Base-by-base conservation (phyloP, 2,888 invertebrate genomes). In the Meiosimyza decipiens region DNA sequence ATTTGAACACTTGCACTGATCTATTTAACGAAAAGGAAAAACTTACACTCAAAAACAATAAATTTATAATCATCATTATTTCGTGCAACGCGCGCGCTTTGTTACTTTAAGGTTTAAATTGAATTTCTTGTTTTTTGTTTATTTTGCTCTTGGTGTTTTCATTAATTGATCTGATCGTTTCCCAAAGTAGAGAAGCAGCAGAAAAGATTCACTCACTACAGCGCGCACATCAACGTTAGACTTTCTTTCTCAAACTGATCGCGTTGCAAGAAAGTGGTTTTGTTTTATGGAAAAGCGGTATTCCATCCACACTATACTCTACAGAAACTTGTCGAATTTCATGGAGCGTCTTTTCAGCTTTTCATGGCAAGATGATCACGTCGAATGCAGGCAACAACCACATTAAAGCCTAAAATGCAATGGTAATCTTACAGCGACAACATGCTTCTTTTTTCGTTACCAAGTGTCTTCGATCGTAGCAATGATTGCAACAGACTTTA, bases 161-260 rank as follows among this genome's bases (percentile, higher is more conserved):
- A 40, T 40, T 40, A 9, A 6, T 7, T 40, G 40, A 40, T 7
- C 40, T 11, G 22, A 13, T 33, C 60, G 60, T 9, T 60, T 15
- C n/a, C 11, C 22, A 33, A 12, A 28, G 11, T n/a, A 28, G 22
- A n/a, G 28, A 33, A 28, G 40, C 5, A 33, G 12, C 57, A 66
- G n/a, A n/a, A n/a, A 72, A 72, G 64, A 62, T 73, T 69, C 73
- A 73, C 64, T 71, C 62, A 71, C 74, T 71, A 75, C 78, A 77
- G 79, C 79, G 71, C 74, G 76, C 79, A 79, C 79, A 78, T 77
- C 77, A 76, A 40, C 80, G 74, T 78, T 79, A 74, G 84, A 85
- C 85, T 85, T 85, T 85, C 85, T 86, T 85, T 85, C 80, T 80
- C 81, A 80, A 80, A 85, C 85, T 86, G 83, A 83, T 80, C 84